Conservation (phyloP, 1,140 invertebrate genomes). For the Neodiprion pinetum region DNA sequence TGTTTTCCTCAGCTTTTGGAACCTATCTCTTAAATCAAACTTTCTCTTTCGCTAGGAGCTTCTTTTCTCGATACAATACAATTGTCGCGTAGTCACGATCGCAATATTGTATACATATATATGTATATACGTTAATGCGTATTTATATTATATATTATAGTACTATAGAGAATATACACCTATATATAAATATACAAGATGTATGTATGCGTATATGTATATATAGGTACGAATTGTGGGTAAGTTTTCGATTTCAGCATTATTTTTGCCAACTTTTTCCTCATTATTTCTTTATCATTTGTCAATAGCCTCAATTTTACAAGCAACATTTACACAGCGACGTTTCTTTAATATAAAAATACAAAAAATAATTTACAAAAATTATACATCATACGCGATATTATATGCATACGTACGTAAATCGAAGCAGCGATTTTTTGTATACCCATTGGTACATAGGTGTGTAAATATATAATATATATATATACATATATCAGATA, state of each 20-base stretch:
- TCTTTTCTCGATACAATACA: too few species aligned
- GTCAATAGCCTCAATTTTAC: background rate
- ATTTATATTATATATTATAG: background rate
- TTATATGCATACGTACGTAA: background rate
- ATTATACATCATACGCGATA: constrained; percentile 47
- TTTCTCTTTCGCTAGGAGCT: too few species aligned
- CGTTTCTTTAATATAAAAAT: constrained; percentile 42
- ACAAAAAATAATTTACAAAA: constrained; percentile 54
- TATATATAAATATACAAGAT: background rate
- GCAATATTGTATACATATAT: too few species aligned
- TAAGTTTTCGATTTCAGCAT: too few species aligned
- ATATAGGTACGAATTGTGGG: too few species aligned
- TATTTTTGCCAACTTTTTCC: background rate
- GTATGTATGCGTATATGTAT: too few species aligned
- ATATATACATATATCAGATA: constrained; percentile 6
- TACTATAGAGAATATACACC: background rate
- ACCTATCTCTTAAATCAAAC: too few species aligned
- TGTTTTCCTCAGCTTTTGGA: background rate
- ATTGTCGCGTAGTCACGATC: too few species aligned
- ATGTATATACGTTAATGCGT: background rate
- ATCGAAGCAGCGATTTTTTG: too few species aligned
- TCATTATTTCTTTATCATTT: background rate
- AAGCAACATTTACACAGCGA: background rate
- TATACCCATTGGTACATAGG: constrained; percentile 19
- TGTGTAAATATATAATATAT: constrained; percentile 27